A percentile compares a stretch with the other conserved stretches of the same genome.
Conservation (phyloP, 2,113 vertebrate genomes). For the Salminus brasiliensis region DNA sequence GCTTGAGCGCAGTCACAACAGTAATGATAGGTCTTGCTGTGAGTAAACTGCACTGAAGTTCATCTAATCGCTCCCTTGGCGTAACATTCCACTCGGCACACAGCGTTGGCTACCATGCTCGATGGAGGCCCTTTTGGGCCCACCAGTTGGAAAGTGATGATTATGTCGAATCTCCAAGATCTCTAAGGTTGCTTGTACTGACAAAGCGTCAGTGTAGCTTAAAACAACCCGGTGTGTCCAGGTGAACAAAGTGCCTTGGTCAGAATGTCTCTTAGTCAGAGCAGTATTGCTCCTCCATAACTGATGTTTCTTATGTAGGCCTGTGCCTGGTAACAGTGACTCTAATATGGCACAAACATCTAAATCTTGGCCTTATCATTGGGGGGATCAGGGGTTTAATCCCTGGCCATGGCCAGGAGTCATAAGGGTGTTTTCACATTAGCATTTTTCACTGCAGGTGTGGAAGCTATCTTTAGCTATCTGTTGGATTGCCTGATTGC, state of each 20-base stretch:
- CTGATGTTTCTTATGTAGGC: not conserved
- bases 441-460: too few relatives aligned
- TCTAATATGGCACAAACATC: too few relatives aligned
- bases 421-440: too few relatives aligned
- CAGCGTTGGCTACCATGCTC: not conserved
- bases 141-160: not conserved
- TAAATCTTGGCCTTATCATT: too few relatives aligned
- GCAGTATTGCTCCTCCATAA: not conserved
- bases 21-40: conserved; percentile 9
- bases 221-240: not conserved
- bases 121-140: not conserved
- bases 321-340: too few relatives aligned
- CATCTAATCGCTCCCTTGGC: conserved; percentile 4
- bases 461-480: too few relatives aligned
- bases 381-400: too few relatives aligned
- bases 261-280: not conserved
- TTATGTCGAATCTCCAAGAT: conserved; percentile 1
- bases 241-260: not conserved
- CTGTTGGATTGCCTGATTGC: too few relatives aligned
- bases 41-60: conserved; percentile 36
- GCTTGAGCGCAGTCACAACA: not conserved
- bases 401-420: too few relatives aligned
- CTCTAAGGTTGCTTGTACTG: not conserved
- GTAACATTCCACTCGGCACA: not conserved
- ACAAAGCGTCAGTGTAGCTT: not conserved